Conservation (phyloP, 2,888 invertebrate genomes). For the Rhimphoctona megacephalus region DNA sequence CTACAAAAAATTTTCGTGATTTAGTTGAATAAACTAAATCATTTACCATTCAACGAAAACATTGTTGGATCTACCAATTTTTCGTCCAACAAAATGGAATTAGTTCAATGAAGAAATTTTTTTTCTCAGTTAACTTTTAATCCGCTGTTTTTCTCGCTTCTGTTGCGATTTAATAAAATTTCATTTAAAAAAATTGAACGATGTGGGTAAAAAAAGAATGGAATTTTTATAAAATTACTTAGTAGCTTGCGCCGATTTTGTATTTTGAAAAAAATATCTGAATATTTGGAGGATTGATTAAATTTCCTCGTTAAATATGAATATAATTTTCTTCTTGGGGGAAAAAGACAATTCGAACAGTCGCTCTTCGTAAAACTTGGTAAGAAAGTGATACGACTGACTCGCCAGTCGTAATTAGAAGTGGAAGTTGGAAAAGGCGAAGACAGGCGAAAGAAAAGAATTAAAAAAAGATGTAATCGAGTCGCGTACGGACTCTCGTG, state of each 20-base stretch:
- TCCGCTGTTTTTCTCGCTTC: background rate
- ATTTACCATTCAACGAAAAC: too few species aligned
- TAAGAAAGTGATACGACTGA: background rate
- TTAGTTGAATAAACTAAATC: too few species aligned
- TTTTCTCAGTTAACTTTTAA: too few species aligned
- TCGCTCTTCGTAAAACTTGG: background rate
- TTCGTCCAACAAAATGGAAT: too few species aligned
- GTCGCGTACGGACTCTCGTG: slow-evolving; percentile 7
- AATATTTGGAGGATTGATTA: background rate
- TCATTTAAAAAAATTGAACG: background rate
- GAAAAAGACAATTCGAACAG: background rate
- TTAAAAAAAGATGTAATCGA: slow-evolving; percentile 10
- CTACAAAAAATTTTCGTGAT: too few species aligned
- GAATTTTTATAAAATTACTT: too few species aligned
- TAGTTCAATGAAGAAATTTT: too few species aligned
- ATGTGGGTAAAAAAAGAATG: background rate
- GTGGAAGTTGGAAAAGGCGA: slow-evolving; percentile 1
- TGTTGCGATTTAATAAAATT: background rate
- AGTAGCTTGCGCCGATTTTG: too few species aligned
- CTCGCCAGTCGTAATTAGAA: slow-evolving; percentile 21
- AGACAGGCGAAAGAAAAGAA: background rate
- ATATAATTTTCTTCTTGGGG: background rate
- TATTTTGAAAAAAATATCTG: background rate
- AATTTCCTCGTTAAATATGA: background rate
- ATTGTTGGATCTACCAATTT: too few species aligned